Conservation (phyloP, 2,888 invertebrate genomes). For the Teinopalpus imperialis region DNA sequence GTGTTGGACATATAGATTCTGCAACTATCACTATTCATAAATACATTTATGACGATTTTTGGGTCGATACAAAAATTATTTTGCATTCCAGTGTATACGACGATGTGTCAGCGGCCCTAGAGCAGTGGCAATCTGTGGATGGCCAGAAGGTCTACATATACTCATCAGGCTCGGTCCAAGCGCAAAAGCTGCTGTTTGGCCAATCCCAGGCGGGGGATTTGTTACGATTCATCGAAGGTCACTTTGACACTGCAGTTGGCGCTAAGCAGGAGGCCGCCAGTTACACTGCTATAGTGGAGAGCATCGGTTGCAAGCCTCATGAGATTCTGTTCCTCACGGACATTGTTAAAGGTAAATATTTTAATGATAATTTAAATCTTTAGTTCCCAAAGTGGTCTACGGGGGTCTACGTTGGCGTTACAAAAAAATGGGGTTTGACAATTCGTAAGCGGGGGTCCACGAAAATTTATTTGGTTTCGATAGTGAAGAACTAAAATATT, state of each 20-base stretch:
- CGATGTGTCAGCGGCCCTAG: conserved; percentile 90
- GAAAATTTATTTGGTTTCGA: too few species aligned
- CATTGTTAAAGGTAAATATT: conserved; percentile 88
- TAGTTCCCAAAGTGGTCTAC: too few species aligned
- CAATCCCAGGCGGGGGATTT: conserved; percentile 90
- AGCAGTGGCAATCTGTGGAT: conserved; percentile 86
- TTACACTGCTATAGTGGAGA: conserved; percentile 88
- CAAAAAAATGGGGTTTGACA: too few species aligned
- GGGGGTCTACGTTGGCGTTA: too few species aligned
- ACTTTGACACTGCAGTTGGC: conserved; percentile 94
- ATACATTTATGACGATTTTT: too few species aligned
- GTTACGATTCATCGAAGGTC: conserved; percentile 85
- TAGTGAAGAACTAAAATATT: too few species aligned
- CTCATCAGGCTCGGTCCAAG: conserved; percentile 95
- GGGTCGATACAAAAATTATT: conserved; percentile 7
- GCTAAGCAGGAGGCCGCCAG: conserved; percentile 89
- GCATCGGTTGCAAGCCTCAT: conserved; percentile 83
- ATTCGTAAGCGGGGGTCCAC: too few species aligned
- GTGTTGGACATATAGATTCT: too few species aligned
- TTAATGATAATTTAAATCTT: too few species aligned
- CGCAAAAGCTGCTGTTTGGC: conserved; percentile 93
- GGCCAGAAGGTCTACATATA: conserved; percentile 89
- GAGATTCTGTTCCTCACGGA: conserved; percentile 94
- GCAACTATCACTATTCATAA: too few species aligned
- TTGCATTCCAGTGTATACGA: conserved; percentile 87